These are phyloP conservation scores for Sminthurinus aureus DNA, from an alignment of 2,888 invertebrate species.

Conservation along the genomic window DNA sequence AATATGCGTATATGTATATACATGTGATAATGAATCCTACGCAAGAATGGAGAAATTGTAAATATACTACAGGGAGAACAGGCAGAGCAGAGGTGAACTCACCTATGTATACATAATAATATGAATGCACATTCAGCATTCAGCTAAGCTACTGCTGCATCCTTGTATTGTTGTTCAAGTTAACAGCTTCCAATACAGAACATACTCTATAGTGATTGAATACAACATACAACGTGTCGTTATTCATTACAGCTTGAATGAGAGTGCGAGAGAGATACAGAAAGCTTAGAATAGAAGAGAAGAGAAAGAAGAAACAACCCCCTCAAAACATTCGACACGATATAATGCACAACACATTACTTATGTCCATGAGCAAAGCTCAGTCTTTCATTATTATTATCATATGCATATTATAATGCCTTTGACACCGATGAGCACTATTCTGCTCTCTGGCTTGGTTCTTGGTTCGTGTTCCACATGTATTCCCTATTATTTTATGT, in stretches of 20 bases:
- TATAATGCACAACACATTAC: constrained; percentile 32
- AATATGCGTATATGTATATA: neutral
- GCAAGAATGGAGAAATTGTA: constrained; percentile 2
- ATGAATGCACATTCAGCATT: neutral
- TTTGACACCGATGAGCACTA: constrained; percentile 31
- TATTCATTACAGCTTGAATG: constrained; percentile 39
- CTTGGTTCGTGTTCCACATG: constrained; percentile 13
- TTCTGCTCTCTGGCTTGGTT: neutral
- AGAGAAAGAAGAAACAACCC: constrained; percentile 25
- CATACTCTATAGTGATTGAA: constrained; percentile 28
- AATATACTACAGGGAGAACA: constrained; percentile 15
- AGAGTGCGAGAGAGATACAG: constrained; percentile 18
- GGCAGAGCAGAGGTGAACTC: constrained; percentile 29
- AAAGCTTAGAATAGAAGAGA: too few relatives aligned
- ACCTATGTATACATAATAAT: constrained; percentile 8
- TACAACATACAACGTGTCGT: constrained; percentile 38
- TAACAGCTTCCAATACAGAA: constrained; percentile 18
- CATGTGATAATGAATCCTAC: neutral
- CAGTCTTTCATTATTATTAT: neutral
- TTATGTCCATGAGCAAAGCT: constrained; percentile 27
- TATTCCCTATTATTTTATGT: neutral
- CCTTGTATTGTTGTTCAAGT: constrained; percentile 29
- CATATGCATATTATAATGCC: neutral
- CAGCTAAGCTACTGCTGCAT: constrained; percentile 18
- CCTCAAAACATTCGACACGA: constrained; percentile 41